Evolutionary conservation across 2,113 vertebrate genomes (phyloP), one percentile per base, ranked within the genome.

Genomic region (Ciconia stormi): DNA sequence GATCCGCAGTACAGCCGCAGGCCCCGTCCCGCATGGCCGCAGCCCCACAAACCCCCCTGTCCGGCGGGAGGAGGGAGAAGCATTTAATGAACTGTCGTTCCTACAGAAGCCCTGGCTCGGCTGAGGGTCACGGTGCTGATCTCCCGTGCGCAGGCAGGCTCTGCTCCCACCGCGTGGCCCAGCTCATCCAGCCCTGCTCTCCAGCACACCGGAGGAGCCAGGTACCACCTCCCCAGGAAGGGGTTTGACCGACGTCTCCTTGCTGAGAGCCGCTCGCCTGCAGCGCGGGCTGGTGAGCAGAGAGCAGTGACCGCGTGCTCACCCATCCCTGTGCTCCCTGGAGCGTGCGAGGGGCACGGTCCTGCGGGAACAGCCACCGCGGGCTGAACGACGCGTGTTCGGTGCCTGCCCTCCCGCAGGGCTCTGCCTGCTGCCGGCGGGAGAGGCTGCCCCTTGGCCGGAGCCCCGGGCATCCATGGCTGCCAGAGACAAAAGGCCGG

Each of bases 401-500:
- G 11, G 55, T 8, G 10, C 34, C 2, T 0, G 15, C 36, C 5
- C 1, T 19, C 7, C n/a, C 4, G 2, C 85, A 20, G 32, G 22
- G 73, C 69, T 56, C 76, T 59, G 42, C 56, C 58, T 5, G 44
- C 55, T 59, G 62, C 89, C 82, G 22, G 65, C 4, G 1, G 53
- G 52, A 44, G 8, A 30, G 27, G 20, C 6, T 2, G 46, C 18
- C 22, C 47, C 32, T 15, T 2, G 7, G n/a, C 47, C 11, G 2
- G 34, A 19, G 36, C 77, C 49, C 32, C 0, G 4, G 38, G 50
- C 5, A 1, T 17, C 42, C n/a, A 0, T 0, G 10, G 34, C 63
- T 53, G 65, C 46, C 10, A 7, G 23, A 53, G 77, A 23, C 47
- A 36, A 38, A 38, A 49, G 32, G 8, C 44, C 1, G 4, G 27